Evolutionary conservation across 2,888 invertebrate genomes (phyloP).

Genomic region (Argyresthia albistria): DNA sequence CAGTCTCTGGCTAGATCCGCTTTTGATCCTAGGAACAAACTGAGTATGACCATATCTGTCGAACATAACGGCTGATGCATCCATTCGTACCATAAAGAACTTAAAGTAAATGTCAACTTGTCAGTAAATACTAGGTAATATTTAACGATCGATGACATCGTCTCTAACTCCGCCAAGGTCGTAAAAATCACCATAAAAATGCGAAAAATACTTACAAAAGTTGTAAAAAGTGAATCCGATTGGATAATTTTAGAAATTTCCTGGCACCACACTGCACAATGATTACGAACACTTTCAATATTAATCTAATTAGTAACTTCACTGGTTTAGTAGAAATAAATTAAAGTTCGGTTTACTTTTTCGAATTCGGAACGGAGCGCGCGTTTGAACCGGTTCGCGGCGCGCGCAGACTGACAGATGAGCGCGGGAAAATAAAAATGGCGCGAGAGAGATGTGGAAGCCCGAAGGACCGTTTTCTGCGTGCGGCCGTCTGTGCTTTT

Average conservation of each 20-base stretch:
- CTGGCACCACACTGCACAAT: too few relatives aligned
- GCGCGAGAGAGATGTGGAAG: too few relatives aligned
- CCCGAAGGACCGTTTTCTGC: too few relatives aligned
- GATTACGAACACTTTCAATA: too few relatives aligned
- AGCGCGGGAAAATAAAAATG: background rate
- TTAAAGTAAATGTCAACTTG: background rate
- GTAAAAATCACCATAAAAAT: slow-evolving; percentile 1
- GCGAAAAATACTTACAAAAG: background rate
- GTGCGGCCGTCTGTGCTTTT: too few relatives aligned
- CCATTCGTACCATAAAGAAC: too few relatives aligned
- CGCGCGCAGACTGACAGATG: slow-evolving; percentile 1
- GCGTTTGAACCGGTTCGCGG: background rate
- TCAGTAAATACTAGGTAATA: too few relatives aligned
- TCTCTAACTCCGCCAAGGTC: background rate
- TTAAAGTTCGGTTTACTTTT: background rate
- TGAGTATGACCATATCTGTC: slow-evolving; percentile 2
- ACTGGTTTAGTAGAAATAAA: too few relatives aligned
- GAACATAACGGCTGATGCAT: background rate
- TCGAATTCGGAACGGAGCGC: background rate
- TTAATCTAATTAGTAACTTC: too few relatives aligned
- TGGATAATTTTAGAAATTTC: too few relatives aligned
- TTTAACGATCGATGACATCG: background rate
- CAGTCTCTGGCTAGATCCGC: background rate
- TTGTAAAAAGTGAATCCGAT: too few relatives aligned
- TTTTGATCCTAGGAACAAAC: background rate